Evolutionary conservation across 2,888 invertebrate species (phyloP).

Genomic region (Nymphalis polychloros): DNA sequence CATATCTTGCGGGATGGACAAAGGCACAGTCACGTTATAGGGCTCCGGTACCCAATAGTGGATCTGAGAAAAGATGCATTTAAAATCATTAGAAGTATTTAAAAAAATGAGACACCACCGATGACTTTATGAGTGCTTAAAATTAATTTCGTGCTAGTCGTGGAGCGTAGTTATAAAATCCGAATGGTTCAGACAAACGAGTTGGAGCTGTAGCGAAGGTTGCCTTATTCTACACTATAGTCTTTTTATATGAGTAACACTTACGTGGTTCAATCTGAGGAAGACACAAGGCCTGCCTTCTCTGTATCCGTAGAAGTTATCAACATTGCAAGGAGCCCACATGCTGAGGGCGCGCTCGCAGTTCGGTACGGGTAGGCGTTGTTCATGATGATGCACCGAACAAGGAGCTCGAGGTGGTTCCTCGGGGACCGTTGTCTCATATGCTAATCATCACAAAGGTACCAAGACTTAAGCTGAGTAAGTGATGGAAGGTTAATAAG

Average conservation of each 20-base stretch:
- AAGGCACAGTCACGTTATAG: constrained; percentile 85
- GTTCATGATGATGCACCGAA: constrained; percentile 61
- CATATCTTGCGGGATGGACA: constrained; percentile 86
- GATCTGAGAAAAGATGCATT: constrained; percentile 80
- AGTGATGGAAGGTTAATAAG: too few species aligned
- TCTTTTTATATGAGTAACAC: constrained; percentile 32
- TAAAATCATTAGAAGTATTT: not conserved
- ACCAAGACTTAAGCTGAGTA: too few species aligned
- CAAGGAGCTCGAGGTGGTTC: constrained; percentile 72
- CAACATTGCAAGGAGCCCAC: constrained; percentile 83
- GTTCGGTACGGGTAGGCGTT: constrained; percentile 56
- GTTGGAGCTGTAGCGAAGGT: too few species aligned
- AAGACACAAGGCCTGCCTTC: constrained; percentile 89
- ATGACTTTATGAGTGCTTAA: too few species aligned
- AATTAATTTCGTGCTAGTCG: too few species aligned
- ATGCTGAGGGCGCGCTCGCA: constrained; percentile 65
- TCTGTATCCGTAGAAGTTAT: constrained; percentile 87
- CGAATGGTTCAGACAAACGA: too few species aligned
- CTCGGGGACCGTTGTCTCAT: constrained; percentile 70
- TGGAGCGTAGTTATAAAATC: too few species aligned
- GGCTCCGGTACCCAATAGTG: constrained; percentile 92
- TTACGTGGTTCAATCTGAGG: constrained; percentile 86
- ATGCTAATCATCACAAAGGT: constrained; percentile 47
- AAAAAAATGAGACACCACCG: too few species aligned
- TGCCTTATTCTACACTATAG: too few species aligned